These are phyloP conservation scores for Pyrrhia umbra DNA, from an alignment of 2,888 invertebrate species.

Conservation along the genomic window DNA sequence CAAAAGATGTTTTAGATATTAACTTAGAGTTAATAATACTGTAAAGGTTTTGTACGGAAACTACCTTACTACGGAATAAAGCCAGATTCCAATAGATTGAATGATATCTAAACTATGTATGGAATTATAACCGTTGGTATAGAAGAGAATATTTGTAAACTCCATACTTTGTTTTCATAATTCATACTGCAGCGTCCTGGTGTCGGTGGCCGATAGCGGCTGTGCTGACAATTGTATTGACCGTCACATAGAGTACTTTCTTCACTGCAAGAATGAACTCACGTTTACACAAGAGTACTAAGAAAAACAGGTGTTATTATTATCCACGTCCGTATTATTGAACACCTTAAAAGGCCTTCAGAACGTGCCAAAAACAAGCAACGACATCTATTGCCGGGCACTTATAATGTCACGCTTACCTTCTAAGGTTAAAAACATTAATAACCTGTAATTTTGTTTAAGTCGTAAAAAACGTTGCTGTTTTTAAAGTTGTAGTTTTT, in stretches of 20 bases:
- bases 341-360: slow-evolving; percentile 8
- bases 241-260: slow-evolving; percentile 39
- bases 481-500: slow-evolving; percentile 40
- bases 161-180: slow-evolving; percentile 59
- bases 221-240: slow-evolving; percentile 53
- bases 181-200: slow-evolving; percentile 39
- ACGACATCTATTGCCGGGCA: slow-evolving; percentile 29
- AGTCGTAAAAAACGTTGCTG: slow-evolving; percentile 37
- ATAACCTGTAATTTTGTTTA: slow-evolving; percentile 28
- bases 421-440: slow-evolving; percentile 26
- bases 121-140: slow-evolving; percentile 28
- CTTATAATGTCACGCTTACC: slow-evolving; percentile 14
- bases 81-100: slow-evolving; percentile 1
- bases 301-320: slow-evolving; percentile 29
- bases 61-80: not conserved
- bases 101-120: slow-evolving; percentile 9
- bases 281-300: slow-evolving; percentile 16
- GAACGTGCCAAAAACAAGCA: slow-evolving; percentile 6
- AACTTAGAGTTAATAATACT: slow-evolving; percentile 20
- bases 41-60: slow-evolving; percentile 2
- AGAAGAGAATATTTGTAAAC: slow-evolving; percentile 56
- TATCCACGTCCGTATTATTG: not conserved
- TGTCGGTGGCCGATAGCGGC: slow-evolving; percentile 55
- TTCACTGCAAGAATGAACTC: slow-evolving; percentile 21
- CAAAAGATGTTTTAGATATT: slow-evolving; percentile 43